A percentile compares a stretch with the other conserved stretches of the same genome.
Evolutionary conservation across 1,140 invertebrate species (phyloP).

Genomic region (Drosophila sp.): DNA sequence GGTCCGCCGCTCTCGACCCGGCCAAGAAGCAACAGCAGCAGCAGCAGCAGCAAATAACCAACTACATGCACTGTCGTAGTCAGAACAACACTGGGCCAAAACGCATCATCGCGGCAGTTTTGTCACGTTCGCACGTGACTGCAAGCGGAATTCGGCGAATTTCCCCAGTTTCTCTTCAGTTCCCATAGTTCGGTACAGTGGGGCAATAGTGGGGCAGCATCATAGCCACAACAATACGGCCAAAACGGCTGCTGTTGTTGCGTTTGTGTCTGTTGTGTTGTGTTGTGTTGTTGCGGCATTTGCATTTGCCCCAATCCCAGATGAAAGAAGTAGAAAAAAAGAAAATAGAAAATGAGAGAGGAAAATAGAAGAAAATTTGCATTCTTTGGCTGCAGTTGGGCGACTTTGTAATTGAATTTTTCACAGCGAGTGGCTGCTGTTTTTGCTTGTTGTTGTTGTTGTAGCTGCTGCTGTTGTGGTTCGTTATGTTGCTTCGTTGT

Average conservation of each 20-base stretch:
- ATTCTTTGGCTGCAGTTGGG: slow-evolving; percentile 68
- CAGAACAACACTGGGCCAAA: slow-evolving; percentile 23
- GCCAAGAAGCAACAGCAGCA: slow-evolving; percentile 12
- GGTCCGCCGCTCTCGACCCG: background rate
- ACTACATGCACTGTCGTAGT: slow-evolving; percentile 9
- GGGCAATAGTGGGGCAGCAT: background rate
- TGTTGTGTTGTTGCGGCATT: slow-evolving; percentile 24
- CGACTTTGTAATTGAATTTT: slow-evolving; percentile 82
- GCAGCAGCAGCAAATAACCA: slow-evolving; percentile 21
- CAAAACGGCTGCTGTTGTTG: slow-evolving; percentile 26
- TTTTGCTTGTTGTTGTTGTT: slow-evolving; percentile 38
- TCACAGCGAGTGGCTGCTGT: slow-evolving; percentile 59
- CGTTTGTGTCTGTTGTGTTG: slow-evolving; percentile 2
- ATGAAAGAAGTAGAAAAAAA: background rate
- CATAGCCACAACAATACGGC: background rate
- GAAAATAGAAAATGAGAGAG: slow-evolving; percentile 1
- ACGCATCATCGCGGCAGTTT: slow-evolving; percentile 75
- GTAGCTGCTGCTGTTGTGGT: slow-evolving; percentile 24
- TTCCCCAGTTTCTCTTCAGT: slow-evolving; percentile 19
- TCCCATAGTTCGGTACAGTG: slow-evolving; percentile 1
- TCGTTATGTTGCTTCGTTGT: slow-evolving; percentile 32
- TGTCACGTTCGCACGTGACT: slow-evolving; percentile 82
- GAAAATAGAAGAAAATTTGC: slow-evolving; percentile 52
- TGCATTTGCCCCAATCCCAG: slow-evolving; percentile 41
- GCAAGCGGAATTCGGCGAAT: slow-evolving; percentile 60